Conservation (phyloP, 2,113 vertebrate genomes). For the Cygnus atratus region DNA sequence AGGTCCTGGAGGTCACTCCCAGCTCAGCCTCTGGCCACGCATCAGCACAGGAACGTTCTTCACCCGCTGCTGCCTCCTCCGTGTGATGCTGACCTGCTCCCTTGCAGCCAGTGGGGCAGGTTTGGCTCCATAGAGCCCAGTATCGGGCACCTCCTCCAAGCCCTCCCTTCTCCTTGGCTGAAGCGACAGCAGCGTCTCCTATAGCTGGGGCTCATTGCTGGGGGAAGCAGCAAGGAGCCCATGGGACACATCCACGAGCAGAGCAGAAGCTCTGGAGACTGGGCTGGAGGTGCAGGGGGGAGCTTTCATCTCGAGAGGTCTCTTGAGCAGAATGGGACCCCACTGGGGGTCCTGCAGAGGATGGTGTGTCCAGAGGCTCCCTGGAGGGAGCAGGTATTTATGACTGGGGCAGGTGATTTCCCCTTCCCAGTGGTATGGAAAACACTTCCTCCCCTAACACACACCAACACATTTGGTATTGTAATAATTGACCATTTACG, state of each 20-base stretch:
- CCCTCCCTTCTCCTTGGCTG: background rate
- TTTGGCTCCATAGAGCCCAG: background rate
- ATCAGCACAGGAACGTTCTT: background rate
- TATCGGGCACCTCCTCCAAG: background rate
- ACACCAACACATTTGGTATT: rapidly evolving
- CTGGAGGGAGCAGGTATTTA: background rate
- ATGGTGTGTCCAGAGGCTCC: background rate
- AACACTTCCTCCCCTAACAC: background rate
- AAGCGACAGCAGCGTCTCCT: background rate
- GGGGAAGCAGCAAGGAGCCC: background rate
- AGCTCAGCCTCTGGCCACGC: background rate
- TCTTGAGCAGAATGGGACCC: background rate
- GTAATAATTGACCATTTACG: background rate
- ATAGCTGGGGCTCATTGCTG: background rate
- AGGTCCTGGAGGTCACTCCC: background rate
- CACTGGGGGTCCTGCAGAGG: background rate
- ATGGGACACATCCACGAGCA: background rate
- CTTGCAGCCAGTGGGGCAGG: rapidly evolving
- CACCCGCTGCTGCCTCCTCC: background rate
- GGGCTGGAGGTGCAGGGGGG: background rate
- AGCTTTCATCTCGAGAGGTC: background rate
- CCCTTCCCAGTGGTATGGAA: background rate
- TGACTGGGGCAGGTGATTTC: background rate
- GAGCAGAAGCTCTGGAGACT: background rate
- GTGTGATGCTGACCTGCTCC: background rate